Evolutionary conservation across 1,140 invertebrate genomes (phyloP).

Genomic region (Charaxes varanes): DNA sequence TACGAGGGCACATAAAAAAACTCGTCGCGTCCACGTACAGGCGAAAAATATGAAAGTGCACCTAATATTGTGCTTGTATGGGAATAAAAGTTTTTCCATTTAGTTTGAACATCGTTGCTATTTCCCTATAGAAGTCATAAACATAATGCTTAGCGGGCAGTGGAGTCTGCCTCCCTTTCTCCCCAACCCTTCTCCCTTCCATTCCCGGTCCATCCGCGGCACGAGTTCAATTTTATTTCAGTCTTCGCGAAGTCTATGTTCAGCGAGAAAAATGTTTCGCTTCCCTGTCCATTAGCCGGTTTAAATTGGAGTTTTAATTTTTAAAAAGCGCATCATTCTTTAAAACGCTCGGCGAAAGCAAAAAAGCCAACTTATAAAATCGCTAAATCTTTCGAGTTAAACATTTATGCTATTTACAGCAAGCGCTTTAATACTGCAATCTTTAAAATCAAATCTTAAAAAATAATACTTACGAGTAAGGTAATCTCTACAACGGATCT

Average conservation of each 20-base stretch:
- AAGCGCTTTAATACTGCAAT: too few relatives aligned
- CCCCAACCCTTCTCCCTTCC: conserved; percentile 15
- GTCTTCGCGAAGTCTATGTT: conserved; percentile 35
- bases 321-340: conserved; percentile 41
- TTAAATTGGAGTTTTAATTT: conserved; percentile 62
- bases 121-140: conserved; percentile 73
- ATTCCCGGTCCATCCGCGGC: conserved; percentile 21
- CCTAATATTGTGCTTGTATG: conserved; percentile 58
- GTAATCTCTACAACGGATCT: too few relatives aligned
- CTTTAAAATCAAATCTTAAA: too few relatives aligned
- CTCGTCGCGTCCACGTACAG: conserved; percentile 42
- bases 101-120: conserved; percentile 52
- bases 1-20: conserved; percentile 68
- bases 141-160: conserved; percentile 48
- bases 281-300: conserved; percentile 50
- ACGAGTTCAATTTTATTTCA: conserved; percentile 62
- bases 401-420: conserved; percentile 1
- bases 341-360: conserved; percentile 22
- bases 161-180: conserved; percentile 11
- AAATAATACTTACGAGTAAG: too few relatives aligned
- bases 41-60: conserved; percentile 62
- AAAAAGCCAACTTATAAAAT: conserved; percentile 9
- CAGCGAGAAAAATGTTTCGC: conserved; percentile 48
- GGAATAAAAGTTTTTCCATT: conserved; percentile 70
- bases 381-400: conserved; percentile 8